Evolutionary conservation across 2,888 invertebrate species (phyloP), one percentile per base, ranked within the genome.

Genomic region (Apotomis capreana): DNA sequence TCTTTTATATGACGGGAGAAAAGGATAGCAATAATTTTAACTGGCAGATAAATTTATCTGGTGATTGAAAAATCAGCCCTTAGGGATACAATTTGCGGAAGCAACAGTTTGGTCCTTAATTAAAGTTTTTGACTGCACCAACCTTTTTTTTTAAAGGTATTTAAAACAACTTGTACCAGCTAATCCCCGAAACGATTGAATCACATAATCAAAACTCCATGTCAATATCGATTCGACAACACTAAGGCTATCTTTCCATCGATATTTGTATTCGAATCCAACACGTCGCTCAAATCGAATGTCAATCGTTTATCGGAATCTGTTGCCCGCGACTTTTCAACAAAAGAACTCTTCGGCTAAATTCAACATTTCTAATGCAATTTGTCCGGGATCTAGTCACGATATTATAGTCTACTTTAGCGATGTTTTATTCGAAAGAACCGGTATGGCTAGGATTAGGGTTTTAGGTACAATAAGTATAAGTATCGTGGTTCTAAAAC

Each of bases 121-220:
- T 26, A 26, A 26, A 26, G 26, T 26, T 26, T 26, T 2, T 26
- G 2, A 26, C 26, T 26, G 26, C 26, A 49, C 49, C 3, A 49
- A 49, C 5, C 49, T 9, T 10, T 49, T 49, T 49, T 6, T 44
- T 44, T 8, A 44, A 44, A 49, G 37, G 13, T 44, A 54, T 65
- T 55, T 55, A 57, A 55, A 65, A 44, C 57, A 55, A 46, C 65
- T 13, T 64, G 15, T 4, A 57, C 26, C 44, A 52, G 63, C 85
- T 81, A 84, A 86, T 86, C 87, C 87, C 83, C 87, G 85, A 26
- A 87, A 83, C 86, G 87, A 89, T 87, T 89, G 87, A 91, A 91
- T 89, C 91, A 86, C 88, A 87, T 88, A 92, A 92, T 92, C 92
- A 92, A 90, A 90, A 87, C 88, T 83, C 89, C 91, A 87, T 90